Evolutionary conservation across 2,888 invertebrate species (phyloP).

Genomic region (Minunthozetes semirufus): DNA sequence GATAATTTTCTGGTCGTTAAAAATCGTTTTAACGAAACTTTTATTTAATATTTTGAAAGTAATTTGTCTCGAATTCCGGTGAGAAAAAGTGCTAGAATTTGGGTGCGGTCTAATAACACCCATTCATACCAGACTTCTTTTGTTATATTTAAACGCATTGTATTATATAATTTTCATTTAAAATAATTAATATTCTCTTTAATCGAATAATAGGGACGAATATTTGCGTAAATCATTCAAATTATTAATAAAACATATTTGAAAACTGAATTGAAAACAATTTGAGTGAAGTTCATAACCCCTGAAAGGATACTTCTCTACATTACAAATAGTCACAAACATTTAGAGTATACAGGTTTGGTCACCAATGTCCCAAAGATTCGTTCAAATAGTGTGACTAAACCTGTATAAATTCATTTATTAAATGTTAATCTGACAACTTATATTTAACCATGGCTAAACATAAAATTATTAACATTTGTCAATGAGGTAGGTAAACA

Average conservation of each 20-base stretch:
- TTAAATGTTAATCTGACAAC: no score
- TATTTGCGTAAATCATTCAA: not conserved
- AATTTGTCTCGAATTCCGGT: not conserved
- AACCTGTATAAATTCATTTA: no score
- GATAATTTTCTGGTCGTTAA: no score
- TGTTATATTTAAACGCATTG: not conserved
- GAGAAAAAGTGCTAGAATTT: slow-evolving; percentile 7
- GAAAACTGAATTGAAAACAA: no score
- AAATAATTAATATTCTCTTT: not conserved
- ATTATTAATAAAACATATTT: no score
- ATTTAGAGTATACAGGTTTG: no score
- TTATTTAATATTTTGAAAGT: not conserved
- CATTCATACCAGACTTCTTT: not conserved
- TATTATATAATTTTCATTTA: not conserved
- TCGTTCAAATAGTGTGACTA: no score
- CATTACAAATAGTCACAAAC: not conserved
- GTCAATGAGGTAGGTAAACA: no score
- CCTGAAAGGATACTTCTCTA: not conserved
- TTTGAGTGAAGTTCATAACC: not conserved
- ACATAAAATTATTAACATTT: no score
- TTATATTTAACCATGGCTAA: no score
- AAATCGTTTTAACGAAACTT: not conserved
- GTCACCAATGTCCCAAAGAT: no score
- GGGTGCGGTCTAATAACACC: slow-evolving; percentile 14
- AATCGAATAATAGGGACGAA: not conserved